Evolutionary conservation across 2,113 vertebrate genomes (phyloP).

Genomic region (Sapajus apella): DNA sequence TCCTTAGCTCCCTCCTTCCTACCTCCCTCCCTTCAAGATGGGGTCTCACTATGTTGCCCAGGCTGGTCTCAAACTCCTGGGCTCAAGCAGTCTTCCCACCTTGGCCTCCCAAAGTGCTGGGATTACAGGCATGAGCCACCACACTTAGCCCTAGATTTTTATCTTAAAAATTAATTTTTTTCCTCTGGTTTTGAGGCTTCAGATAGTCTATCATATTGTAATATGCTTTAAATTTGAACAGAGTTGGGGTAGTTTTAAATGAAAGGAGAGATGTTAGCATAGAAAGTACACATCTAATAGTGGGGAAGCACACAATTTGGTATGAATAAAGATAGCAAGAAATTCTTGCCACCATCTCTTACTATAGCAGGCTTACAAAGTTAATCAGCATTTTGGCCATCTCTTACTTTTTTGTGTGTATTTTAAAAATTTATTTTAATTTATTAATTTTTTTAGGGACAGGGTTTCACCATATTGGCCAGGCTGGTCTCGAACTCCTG

Average conservation of each 20-base stretch:
- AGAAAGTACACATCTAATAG: background rate
- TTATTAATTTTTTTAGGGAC: too few relatives aligned
- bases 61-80: too few relatives aligned
- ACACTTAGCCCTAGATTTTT: too few relatives aligned
- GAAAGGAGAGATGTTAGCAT: background rate
- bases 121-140: too few relatives aligned
- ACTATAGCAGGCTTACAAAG: background rate
- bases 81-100: too few relatives aligned
- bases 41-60: too few relatives aligned
- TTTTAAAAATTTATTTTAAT: too few relatives aligned
- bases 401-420: background rate
- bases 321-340: background rate
- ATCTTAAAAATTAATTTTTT: background rate
- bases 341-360: background rate
- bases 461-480: too few relatives aligned
- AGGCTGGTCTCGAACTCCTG: too few relatives aligned
- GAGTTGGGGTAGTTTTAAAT: background rate
- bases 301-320: background rate
- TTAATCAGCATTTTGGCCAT: background rate
- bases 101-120: too few relatives aligned
- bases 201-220: background rate
- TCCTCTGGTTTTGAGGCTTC: background rate
- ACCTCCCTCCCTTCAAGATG: too few relatives aligned
- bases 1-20: background rate
- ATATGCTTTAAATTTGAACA: background rate